A percentile compares a stretch with the other conserved stretches of the same genome.
Conservation (phyloP, 1,140 invertebrate species). For the Hestina assimilis region DNA sequence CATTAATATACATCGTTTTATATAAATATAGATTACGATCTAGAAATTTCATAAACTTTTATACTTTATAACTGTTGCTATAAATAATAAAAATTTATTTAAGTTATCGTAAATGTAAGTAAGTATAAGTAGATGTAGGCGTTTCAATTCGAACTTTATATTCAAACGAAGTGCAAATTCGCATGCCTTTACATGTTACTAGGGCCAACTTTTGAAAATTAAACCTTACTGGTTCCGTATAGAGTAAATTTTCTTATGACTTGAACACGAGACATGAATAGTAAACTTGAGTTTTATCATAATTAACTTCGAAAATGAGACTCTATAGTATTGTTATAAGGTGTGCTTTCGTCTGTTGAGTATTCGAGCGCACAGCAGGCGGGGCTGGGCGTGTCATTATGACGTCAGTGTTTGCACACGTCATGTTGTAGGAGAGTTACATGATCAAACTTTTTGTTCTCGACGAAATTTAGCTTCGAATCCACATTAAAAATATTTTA, state of each 20-base stretch:
- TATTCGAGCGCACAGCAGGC: slow-evolving; percentile 39
- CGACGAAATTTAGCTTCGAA: background rate
- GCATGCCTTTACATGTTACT: background rate
- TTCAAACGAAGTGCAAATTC: no score
- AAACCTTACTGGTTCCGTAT: background rate
- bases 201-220: background rate
- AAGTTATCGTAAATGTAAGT: no score
- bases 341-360: slow-evolving; percentile 20
- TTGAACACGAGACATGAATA: background rate
- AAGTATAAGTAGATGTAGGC: no score
- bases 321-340: slow-evolving; percentile 16
- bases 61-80: no score
- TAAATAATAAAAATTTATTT: no score
- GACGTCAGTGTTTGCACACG: slow-evolving; percentile 40
- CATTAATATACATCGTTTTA: no score
- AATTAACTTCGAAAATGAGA: background rate
- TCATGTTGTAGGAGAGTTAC: slow-evolving; percentile 5
- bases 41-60: no score
- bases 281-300: background rate
- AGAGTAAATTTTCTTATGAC: background rate
- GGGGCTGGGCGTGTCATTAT: slow-evolving; percentile 60
- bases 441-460: background rate
- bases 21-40: no score
- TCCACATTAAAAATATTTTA: no score
- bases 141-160: no score